Percentiles rank a stretch among this genome's conserved stretches.
Evolutionary conservation across 2,113 vertebrate species (phyloP).

Genomic region (Leptocoma aspasia): DNA sequence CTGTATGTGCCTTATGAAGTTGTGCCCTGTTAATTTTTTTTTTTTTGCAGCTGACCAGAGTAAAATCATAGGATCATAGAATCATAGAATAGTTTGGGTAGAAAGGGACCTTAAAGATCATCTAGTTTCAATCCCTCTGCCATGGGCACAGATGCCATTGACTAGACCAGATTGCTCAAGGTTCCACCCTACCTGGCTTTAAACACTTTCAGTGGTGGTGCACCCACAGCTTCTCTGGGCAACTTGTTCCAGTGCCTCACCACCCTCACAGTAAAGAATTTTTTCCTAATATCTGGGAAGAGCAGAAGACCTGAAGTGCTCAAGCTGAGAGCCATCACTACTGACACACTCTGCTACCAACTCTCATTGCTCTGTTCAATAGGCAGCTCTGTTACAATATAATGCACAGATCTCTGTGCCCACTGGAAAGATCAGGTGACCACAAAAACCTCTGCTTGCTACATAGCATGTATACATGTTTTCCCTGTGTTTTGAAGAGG

Average conservation of each 20-base stretch:
- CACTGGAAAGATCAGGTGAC: not conserved
- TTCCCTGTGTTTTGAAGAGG: not conserved
- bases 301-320: not conserved
- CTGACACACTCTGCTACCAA: not conserved
- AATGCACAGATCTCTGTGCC: not conserved
- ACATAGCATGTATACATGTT: fast-evolving
- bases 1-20: not conserved
- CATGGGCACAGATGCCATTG: no score
- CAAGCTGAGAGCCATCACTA: not conserved
- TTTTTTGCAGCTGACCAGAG: not conserved
- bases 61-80: not conserved
- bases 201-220: not conserved
- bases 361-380: not conserved
- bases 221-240: not conserved
- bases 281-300: not conserved
- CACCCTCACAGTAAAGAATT: not conserved
- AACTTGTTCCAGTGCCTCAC: not conserved
- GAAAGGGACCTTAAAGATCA: not conserved
- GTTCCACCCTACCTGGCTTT: not conserved
- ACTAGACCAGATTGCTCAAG: not conserved
- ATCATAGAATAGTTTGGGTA: not conserved
- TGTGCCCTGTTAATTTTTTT: fast-evolving
- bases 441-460: not conserved
- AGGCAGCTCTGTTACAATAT: not conserved
- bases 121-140: not conserved